Evolutionary conservation across 2,113 vertebrate genomes (phyloP).

Genomic region (Benitochromis conjunctus): DNA sequence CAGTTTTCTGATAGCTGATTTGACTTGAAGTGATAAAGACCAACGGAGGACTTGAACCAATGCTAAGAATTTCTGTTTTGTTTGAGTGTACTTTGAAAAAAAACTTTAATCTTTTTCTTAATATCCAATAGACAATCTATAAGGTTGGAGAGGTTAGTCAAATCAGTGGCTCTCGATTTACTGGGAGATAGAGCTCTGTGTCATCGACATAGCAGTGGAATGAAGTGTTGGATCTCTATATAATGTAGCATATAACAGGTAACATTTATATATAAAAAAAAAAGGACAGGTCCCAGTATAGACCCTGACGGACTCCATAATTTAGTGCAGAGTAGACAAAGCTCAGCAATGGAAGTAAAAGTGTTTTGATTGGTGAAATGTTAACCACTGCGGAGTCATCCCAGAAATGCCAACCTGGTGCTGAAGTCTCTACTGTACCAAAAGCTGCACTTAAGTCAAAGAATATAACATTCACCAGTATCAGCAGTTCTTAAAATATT

Average conservation of each 20-base stretch:
- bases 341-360: neutral
- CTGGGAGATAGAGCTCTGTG: neutral
- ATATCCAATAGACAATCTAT: rapidly evolving
- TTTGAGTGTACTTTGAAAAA: neutral
- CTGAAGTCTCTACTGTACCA: neutral
- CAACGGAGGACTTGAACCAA: neutral
- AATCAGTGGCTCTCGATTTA: rapidly evolving
- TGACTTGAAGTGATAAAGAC: too few species aligned
- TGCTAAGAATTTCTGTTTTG: neutral
- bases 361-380: neutral
- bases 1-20: too few species aligned
- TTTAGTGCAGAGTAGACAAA: neutral
- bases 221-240: neutral
- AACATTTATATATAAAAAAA: neutral
- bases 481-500: neutral
- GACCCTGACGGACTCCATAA: neutral
- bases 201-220: neutral
- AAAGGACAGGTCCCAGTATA: neutral
- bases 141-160: neutral
- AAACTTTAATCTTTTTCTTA: neutral
- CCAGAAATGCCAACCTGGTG: neutral
- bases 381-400: neutral
- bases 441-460: neutral
- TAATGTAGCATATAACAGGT: neutral
- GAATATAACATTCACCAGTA: neutral